phyloP scores from a whole-genome alignment of 2,113 vertebrate species.

The Amia ocellicauda region DNA sequence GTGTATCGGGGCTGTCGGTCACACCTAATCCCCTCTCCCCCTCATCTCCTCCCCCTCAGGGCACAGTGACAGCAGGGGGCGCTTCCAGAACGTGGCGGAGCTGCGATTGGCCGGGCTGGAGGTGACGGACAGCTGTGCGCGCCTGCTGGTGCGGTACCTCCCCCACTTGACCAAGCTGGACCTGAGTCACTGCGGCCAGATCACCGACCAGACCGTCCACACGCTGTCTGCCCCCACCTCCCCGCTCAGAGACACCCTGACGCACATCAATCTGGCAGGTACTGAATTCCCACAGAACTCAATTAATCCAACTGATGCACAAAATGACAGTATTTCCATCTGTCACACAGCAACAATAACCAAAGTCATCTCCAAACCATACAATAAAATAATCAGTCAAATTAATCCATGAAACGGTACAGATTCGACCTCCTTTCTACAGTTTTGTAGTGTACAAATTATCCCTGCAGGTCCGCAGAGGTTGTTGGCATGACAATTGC shows the following conservation, averaged over 20 bases:
- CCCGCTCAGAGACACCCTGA: slow-evolving; percentile 76
- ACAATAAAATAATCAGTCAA: too few relatives aligned
- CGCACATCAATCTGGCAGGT: slow-evolving; percentile 76
- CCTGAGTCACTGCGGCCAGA: slow-evolving; percentile 77
- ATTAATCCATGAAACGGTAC: too few relatives aligned
- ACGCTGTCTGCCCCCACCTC: slow-evolving; percentile 75
- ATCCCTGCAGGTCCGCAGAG: too few relatives aligned
- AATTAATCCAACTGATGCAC: neutral
- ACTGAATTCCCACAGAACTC: slow-evolving; percentile 9
- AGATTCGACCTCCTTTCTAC: too few relatives aligned
- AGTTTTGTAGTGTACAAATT: too few relatives aligned
- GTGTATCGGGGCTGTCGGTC: too few relatives aligned
- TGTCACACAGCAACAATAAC: too few relatives aligned
- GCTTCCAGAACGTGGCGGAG: slow-evolving; percentile 80
- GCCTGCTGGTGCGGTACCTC: slow-evolving; percentile 75
- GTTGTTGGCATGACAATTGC: too few relatives aligned
- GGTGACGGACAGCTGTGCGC: slow-evolving; percentile 71
- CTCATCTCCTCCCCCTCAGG: slow-evolving; percentile 48
- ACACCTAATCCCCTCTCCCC: neutral
- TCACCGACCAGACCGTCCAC: slow-evolving; percentile 77
- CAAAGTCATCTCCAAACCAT: too few relatives aligned
- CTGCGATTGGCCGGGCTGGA: slow-evolving; percentile 80
- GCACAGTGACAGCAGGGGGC: slow-evolving; percentile 71
- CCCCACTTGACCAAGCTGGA: slow-evolving; percentile 78
- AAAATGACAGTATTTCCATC: too few relatives aligned